Evolutionary conservation across 2,797 vertebrate genomes (phyloP), one percentile per base, ranked within the genome.

Genomic region (Stomatorhinus walkeri): DNA sequence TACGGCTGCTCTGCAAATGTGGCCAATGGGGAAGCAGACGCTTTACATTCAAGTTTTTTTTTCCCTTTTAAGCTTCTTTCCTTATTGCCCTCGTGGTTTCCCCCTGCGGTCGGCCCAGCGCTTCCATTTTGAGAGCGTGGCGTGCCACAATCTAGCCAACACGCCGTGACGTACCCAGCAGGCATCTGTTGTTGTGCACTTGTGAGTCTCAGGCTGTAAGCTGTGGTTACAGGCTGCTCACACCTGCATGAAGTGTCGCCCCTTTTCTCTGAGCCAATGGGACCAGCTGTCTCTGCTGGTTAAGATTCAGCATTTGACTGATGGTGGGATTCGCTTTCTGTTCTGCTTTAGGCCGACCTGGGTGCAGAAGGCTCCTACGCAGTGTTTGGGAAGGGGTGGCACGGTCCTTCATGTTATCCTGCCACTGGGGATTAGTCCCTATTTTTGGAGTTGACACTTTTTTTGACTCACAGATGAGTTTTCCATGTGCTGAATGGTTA

Each of bases 381-480:
- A 32, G 28, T 36, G 84, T 54, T 49, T 16, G 14, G 28, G 9
- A 4, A 87, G 52, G 46, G 46, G 12, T 32, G 48, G 49, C 49
- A 43, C 10, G 40, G 14, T 6, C 40, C 14, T 87, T 14, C 6
- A 43, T 61, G 54, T 28, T 52, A 28, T 85, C 49, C 28, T 24
- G 76, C 40, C 40, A 10, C n/a, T 43, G 10, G 76, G 36, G 76
- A 46, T 81, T 81, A 22, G n/a, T 43, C 72, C 36, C 2, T 72
- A 7, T 81, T 81, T 81, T 81, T 81, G 40, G 40, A 46, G 7
- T 7, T 43, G 6, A 40, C 14, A 0, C 46, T 81, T 81, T 64
- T 81, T 81, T 81, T 81, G 19, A n/a, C 76, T 85, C 84, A n/a
- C 22, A 54, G 14, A 52, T 85, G 84, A 54, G 49, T 85, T 85